Evolutionary conservation across 2,113 vertebrate species (phyloP).

Genomic region (Gyps fulvus): DNA sequence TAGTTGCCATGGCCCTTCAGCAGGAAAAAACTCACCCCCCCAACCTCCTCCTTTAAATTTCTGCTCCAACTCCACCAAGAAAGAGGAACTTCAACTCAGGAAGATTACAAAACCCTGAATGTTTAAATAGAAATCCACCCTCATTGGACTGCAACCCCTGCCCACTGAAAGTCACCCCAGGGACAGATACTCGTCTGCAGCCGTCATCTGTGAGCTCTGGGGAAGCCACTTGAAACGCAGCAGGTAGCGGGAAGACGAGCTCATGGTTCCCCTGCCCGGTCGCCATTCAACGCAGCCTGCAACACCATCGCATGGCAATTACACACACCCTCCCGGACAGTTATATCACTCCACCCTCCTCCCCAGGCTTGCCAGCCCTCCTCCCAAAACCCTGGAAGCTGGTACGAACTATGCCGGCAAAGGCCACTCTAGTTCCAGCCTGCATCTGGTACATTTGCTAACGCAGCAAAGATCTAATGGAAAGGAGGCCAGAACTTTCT

Average conservation of each 20-base stretch:
- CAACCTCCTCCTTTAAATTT: neutral
- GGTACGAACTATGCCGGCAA: neutral
- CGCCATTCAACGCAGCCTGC: accelerated
- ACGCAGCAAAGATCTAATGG: neutral
- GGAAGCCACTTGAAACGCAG: neutral
- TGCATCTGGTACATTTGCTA: neutral
- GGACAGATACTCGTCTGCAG: neutral
- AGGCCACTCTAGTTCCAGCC: neutral
- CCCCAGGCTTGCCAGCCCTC: neutral
- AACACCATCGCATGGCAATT: accelerated
- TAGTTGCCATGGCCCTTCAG: neutral
- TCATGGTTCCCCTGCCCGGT: neutral
- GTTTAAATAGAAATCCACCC: slow-evolving; percentile 13
- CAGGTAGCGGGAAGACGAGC: neutral
- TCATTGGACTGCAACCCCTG: neutral
- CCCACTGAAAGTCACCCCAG: neutral
- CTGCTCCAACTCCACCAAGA: neutral
- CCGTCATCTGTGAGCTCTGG: neutral
- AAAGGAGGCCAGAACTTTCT: neutral
- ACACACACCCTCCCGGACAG: neutral
- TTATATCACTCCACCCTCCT: neutral
- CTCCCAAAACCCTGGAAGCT: neutral
- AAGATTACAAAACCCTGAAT: neutral
- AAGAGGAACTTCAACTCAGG: slow-evolving; percentile 21
- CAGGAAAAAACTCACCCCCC: neutral